Conservation (phyloP, 1,140 invertebrate species). For the Matsumurasca onukii region DNA sequence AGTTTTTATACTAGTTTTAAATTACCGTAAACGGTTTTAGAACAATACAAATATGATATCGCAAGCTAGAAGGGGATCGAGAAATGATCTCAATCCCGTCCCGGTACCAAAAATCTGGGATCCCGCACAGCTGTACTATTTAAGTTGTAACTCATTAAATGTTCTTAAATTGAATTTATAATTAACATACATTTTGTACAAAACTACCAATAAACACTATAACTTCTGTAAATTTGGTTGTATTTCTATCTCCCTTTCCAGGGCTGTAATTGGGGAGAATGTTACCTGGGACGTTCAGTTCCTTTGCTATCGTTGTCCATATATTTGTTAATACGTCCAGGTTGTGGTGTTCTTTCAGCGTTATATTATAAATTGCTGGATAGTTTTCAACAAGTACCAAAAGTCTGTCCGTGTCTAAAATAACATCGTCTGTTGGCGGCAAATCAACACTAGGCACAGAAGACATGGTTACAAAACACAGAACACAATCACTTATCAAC, state of each 20-base stretch:
- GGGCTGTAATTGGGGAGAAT: too few species aligned
- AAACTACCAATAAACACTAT: not conserved
- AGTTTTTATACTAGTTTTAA: too few species aligned
- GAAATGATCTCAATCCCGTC: too few species aligned
- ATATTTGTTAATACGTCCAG: not conserved
- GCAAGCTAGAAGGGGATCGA: too few species aligned
- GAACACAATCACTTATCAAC: too few species aligned
- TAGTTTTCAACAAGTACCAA: not conserved
- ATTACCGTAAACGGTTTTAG: too few species aligned
- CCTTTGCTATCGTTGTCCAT: not conserved
- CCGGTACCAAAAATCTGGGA: not conserved
- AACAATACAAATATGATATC: too few species aligned
- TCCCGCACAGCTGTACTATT: not conserved
- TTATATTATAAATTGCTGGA: not conserved
- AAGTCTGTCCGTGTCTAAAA: conserved; percentile 4
- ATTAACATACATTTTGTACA: not conserved
- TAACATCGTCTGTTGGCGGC: not conserved
- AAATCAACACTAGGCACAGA: not conserved
- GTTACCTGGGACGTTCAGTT: conserved; percentile 14
- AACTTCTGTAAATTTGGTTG: too few species aligned
- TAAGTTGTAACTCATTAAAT: not conserved
- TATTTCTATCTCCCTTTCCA: too few species aligned
- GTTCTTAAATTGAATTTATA: not conserved
- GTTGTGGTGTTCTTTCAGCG: not conserved
- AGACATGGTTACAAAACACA: too few species aligned